These are phyloP conservation scores for Asbolus verrucosus DNA, from an alignment of 1,140 invertebrate genomes.

Conservation along the genomic window DNA sequence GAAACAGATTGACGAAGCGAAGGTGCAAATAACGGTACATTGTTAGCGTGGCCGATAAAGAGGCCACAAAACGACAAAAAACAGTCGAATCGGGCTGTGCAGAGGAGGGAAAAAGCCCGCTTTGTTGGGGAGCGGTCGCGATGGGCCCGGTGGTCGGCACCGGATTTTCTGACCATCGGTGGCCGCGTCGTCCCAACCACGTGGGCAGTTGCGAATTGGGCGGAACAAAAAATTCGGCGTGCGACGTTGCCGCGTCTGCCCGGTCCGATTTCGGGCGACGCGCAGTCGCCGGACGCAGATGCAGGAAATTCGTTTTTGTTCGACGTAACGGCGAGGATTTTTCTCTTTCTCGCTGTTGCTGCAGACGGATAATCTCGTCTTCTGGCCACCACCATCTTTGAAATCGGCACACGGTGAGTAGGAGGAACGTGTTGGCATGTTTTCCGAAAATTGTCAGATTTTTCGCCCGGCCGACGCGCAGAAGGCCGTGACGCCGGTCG, in stretches of 20 bases:
- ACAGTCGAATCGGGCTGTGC: no score
- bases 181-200: no score
- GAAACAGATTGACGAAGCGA: no score
- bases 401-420: slow-evolving; percentile 25
- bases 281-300: slow-evolving; percentile 42
- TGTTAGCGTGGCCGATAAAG: no score
- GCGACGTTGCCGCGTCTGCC: slow-evolving; percentile 3
- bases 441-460: background rate
- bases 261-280: slow-evolving; percentile 16
- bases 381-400: slow-evolving; percentile 33
- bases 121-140: no score
- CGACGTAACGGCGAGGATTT: slow-evolving; percentile 31
- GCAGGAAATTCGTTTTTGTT: slow-evolving; percentile 27
- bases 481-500: slow-evolving; percentile 4
- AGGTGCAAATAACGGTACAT: no score
- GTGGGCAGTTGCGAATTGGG: no score
- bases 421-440: slow-evolving; percentile 2
- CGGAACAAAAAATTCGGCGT: background rate
- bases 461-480: background rate
- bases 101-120: no score
- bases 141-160: no score
- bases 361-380: slow-evolving; percentile 16
- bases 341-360: slow-evolving; percentile 47
- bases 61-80: no score
- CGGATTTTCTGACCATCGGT: no score